A percentile compares a stretch with the other conserved stretches of the same genome.
Evolutionary conservation across 2,888 invertebrate genomes (phyloP).

Genomic region (Antheraea yamamai): DNA sequence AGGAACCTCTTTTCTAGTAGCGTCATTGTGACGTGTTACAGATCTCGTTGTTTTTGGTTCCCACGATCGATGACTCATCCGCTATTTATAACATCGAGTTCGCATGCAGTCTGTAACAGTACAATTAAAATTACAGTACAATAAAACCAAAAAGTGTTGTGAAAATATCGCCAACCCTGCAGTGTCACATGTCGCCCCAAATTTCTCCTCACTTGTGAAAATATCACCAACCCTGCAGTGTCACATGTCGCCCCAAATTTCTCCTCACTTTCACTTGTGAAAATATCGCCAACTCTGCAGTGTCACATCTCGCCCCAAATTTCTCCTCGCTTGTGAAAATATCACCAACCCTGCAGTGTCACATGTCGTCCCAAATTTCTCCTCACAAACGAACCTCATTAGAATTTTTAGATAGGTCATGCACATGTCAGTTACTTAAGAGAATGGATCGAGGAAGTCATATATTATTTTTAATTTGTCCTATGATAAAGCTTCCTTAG

Average conservation of each 20-base stretch:
- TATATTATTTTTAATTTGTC: not conserved
- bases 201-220: not conserved
- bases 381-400: not conserved
- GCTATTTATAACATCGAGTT: no score
- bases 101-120: not conserved
- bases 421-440: constrained; percentile 8
- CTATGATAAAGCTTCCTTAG: not conserved
- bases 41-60: no score
- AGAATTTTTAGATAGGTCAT: constrained; percentile 11
- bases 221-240: no score
- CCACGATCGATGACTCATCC: no score
- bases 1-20: no score
- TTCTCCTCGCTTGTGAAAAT: no score
- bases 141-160: not conserved
- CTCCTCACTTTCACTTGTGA: not conserved
- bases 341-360: no score
- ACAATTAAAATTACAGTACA: not conserved
- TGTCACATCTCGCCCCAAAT: constrained; percentile 4
- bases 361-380: constrained; percentile 7
- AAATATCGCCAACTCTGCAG: not conserved
- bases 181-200: not conserved
- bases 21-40: no score
- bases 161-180: not conserved
- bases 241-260: constrained; percentile 9
- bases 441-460: not conserved